Conservation (phyloP, 2,888 invertebrate genomes). For the Nomada goodeniana region DNA sequence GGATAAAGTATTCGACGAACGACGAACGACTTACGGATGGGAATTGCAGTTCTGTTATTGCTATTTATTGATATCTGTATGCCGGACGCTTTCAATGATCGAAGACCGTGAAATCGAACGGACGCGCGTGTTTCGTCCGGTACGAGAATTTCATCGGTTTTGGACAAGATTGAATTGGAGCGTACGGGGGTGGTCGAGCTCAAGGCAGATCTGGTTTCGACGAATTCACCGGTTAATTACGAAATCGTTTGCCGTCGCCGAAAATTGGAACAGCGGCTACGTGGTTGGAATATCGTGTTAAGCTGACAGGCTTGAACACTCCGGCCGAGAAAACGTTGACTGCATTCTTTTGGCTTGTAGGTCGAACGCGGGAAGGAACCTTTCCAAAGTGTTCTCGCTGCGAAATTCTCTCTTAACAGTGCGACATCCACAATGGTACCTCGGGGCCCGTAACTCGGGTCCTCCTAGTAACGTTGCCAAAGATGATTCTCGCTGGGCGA, state of each 20-base stretch:
- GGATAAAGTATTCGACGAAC: no score
- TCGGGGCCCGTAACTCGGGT: background rate
- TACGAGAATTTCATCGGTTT: background rate
- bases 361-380: constrained; percentile 31
- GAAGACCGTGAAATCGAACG: no score
- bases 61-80: background rate
- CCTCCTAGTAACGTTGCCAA: background rate
- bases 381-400: constrained; percentile 9
- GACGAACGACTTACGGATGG: no score
- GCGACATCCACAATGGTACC: background rate
- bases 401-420: constrained; percentile 10
- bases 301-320: constrained; percentile 35
- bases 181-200: constrained; percentile 61
- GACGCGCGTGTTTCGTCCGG: no score
- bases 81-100: background rate
- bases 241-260: constrained; percentile 33
- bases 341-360: constrained; percentile 58
- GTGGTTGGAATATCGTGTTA: constrained; percentile 23
- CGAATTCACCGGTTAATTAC: constrained; percentile 33
- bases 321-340: constrained; percentile 57
- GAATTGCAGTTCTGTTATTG: no score
- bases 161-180: background rate
- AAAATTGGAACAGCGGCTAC: constrained; percentile 44
- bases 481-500: background rate
- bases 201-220: constrained; percentile 60